Evolutionary conservation across 2,113 vertebrate species (phyloP).

Genomic region (Caretta caretta): DNA sequence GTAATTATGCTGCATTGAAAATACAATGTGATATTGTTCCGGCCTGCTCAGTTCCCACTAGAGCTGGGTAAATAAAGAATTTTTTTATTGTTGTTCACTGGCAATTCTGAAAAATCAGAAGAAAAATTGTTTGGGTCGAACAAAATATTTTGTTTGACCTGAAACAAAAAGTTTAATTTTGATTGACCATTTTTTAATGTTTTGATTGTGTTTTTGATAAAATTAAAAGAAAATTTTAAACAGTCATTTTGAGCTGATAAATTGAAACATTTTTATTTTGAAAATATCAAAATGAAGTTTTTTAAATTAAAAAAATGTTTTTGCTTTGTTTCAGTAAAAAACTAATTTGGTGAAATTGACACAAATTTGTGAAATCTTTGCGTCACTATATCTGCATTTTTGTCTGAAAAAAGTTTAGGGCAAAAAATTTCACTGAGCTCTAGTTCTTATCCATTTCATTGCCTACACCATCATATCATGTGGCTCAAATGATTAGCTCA

Average conservation of each 20-base stretch:
- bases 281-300: neutral
- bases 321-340: neutral
- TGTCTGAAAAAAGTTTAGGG: neutral
- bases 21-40: neutral
- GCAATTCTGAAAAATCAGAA: neutral
- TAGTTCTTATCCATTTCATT: neutral
- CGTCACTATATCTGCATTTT: neutral
- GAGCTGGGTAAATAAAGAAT: neutral
- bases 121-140: no score
- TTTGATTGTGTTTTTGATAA: neutral
- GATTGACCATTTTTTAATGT: neutral
- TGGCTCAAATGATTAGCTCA: neutral
- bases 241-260: neutral
- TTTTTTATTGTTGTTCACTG: neutral
- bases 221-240: neutral
- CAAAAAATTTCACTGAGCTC: neutral
- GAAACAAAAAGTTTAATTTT: no score
- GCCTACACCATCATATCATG: neutral
- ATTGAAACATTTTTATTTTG: neutral
- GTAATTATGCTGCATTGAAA: neutral
- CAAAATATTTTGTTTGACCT: no score
- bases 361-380: neutral
- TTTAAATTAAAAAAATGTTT: no score
- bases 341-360: neutral
- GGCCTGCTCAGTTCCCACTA: neutral